A percentile compares a stretch with the other conserved stretches of the same genome.
Evolutionary conservation across 2,888 invertebrate genomes (phyloP).

Genomic region (Rhorus exstirpatorius): DNA sequence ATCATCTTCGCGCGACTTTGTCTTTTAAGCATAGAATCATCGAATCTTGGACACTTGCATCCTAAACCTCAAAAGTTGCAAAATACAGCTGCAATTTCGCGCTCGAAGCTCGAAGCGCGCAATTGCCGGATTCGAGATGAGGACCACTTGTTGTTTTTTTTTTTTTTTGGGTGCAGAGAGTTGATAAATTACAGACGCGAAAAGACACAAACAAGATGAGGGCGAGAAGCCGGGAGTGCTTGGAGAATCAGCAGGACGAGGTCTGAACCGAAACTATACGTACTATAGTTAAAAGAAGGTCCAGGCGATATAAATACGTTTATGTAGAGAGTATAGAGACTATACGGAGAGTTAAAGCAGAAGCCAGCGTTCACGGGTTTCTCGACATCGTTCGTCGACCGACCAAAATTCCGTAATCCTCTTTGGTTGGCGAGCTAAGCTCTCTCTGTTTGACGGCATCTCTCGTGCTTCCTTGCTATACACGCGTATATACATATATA

Average conservation of each 20-base stretch:
- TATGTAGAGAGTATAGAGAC: slow-evolving; percentile 5
- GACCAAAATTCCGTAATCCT: slow-evolving; percentile 84
- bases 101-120: neutral
- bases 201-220: neutral
- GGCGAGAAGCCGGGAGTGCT: neutral
- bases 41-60: too few relatives aligned
- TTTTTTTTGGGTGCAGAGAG: too few relatives aligned
- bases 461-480: slow-evolving; percentile 52
- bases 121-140: slow-evolving; percentile 14
- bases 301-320: slow-evolving; percentile 36
- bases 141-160: slow-evolving; percentile 22
- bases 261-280: slow-evolving; percentile 10
- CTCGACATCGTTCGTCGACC: slow-evolving; percentile 42
- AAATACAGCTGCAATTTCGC: slow-evolving; percentile 7
- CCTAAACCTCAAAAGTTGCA: neutral
- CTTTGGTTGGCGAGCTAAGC: slow-evolving; percentile 85
- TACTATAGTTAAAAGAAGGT: slow-evolving; percentile 6
- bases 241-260: slow-evolving; percentile 6
- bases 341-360: slow-evolving; percentile 28
- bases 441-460: slow-evolving; percentile 82
- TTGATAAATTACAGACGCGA: slow-evolving; percentile 11
- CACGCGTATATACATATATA: slow-evolving; percentile 22
- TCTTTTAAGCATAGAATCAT: too few relatives aligned
- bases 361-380: slow-evolving; percentile 48
- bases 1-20: too few relatives aligned